Conservation (phyloP, 2,888 invertebrate genomes). For the Synergus laeviventris region DNA sequence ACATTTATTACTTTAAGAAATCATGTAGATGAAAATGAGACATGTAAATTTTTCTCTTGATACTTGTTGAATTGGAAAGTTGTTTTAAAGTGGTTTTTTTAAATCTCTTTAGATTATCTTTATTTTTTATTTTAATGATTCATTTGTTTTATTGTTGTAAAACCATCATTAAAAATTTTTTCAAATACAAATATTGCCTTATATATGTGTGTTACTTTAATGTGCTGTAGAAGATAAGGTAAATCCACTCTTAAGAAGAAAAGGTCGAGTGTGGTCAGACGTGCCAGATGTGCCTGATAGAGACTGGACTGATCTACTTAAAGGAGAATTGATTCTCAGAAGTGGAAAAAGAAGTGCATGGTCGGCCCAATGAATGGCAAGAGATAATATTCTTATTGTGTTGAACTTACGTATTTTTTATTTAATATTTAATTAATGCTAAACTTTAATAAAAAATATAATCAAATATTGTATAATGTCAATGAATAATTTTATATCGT, state of each 20-base stretch:
- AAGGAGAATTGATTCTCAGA: neutral
- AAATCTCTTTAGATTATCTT: no score
- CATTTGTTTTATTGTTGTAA: neutral
- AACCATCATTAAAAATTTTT: neutral
- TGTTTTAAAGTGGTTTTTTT: neutral
- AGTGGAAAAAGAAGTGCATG: constrained; percentile 23
- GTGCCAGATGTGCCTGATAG: neutral
- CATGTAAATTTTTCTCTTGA: neutral
- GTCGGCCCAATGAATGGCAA: neutral
- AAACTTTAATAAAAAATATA: no score
- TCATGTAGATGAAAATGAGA: neutral
- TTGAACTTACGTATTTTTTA: no score
- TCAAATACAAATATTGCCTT: neutral
- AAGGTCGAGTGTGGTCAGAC: constrained; percentile 25
- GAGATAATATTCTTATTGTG: neutral
- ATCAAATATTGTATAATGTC: no score
- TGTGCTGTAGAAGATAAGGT: neutral
- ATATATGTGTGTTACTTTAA: neutral
- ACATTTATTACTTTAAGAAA: neutral
- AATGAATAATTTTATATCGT: no score
- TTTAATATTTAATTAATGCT: no score
- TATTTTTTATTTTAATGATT: neutral
- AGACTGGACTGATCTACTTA: constrained; percentile 25
- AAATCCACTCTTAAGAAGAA: constrained; percentile 1
- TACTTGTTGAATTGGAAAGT: neutral